phyloP scores from a whole-genome alignment of 2,113 vertebrate species.

The Microcebus griseorufus region DNA sequence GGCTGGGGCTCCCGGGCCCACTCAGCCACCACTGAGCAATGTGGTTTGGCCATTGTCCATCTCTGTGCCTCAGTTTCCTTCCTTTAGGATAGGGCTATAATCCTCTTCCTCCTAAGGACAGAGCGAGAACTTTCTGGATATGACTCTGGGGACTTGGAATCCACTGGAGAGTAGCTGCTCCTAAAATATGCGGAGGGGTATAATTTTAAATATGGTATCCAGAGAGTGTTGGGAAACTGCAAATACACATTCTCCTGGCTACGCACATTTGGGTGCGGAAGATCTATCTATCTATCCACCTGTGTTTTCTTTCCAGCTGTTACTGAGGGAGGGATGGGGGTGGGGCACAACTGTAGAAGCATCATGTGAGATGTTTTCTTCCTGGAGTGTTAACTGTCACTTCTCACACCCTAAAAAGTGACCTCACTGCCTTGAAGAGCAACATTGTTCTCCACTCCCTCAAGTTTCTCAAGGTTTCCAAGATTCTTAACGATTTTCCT shows the following conservation, averaged over 20 bases:
- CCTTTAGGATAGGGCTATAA: neutral
- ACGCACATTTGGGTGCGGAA: neutral
- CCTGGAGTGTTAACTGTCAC: neutral
- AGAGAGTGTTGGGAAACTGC: neutral
- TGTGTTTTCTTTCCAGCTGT: neutral
- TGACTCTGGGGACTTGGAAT: neutral
- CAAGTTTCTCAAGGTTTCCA: slow-evolving; percentile 50
- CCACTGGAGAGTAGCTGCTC: neutral
- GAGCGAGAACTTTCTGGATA: neutral
- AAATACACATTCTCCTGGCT: neutral
- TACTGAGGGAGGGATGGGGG: neutral
- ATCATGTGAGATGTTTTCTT: neutral
- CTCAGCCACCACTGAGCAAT: neutral
- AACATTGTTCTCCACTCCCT: slow-evolving; percentile 26
- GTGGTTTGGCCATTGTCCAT: neutral
- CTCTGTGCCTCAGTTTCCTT: neutral
- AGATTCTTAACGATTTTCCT: slow-evolving; percentile 54
- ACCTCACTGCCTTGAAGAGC: neutral
- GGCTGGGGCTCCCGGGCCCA: too few species aligned
- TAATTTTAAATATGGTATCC: neutral
- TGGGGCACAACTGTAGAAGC: neutral
- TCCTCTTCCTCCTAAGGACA: neutral
- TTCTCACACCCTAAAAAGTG: neutral
- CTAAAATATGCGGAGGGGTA: neutral
- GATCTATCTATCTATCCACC: too few species aligned